phyloP scores from a whole-genome alignment of 1,140 invertebrate genomes.

The Hydropsyche tenuis region DNA sequence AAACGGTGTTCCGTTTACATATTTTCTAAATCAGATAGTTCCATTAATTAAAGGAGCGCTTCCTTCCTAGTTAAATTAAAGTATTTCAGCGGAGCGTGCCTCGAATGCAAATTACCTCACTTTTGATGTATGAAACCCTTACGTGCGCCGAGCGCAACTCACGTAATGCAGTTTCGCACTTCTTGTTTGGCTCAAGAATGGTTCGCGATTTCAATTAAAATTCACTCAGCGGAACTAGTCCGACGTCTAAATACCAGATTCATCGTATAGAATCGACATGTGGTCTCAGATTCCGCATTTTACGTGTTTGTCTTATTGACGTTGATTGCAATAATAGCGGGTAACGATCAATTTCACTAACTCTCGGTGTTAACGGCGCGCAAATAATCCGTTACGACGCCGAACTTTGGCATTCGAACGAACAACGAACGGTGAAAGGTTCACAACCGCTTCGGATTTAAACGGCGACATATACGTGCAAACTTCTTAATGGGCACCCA shows the following conservation, averaged over 20 bases:
- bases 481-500: constrained; percentile 6
- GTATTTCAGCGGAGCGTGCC: no score
- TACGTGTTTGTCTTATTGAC: no score
- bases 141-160: background rate
- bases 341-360: no score
- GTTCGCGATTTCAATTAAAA: constrained; percentile 14
- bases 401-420: no score
- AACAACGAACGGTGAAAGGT: background rate
- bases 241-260: background rate
- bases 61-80: no score
- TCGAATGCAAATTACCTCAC: no score
- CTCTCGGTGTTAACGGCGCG: background rate
- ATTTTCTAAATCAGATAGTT: no score
- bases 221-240: background rate
- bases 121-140: background rate
- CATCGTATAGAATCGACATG: background rate
- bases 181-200: background rate
- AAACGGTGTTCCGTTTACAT: no score
- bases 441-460: background rate
- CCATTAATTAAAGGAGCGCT: no score
- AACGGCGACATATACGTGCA: background rate
- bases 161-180: background rate
- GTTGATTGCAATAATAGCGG: no score
- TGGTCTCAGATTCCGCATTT: no score
- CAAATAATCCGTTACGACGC: no score